Evolutionary conservation across 2,113 vertebrate genomes (phyloP), one percentile per base, ranked within the genome.

Genomic region (Barbus barbus): DNA sequence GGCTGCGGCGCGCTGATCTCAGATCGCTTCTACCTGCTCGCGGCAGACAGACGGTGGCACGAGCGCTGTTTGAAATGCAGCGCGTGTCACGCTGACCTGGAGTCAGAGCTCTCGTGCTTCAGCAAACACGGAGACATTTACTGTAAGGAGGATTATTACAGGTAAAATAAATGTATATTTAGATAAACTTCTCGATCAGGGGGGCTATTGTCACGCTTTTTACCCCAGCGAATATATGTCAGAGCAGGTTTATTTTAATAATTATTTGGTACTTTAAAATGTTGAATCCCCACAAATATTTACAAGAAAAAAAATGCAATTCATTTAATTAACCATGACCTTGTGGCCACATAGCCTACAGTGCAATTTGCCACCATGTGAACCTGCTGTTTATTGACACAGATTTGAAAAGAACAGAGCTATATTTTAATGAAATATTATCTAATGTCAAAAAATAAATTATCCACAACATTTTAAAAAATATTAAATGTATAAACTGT

Each of bases 141-240:
- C 94, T 99, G 98, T 95, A 99, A 99, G 82, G 97, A 99, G 88
- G 98, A 99, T 89, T 99, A 99, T 92, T 99, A 99, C 95, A 97
- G 97, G 98, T 97, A 94, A 87, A 20, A 67, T 38, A 18, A 83
- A 8, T 9, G 24, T 44, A 9, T 9, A 65, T 33, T 8, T 69
- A 69, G 4, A 9, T 12, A 36, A 11, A 48, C 46, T 48, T 48
- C 14, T 16, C 46, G 5, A 48, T 48, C 11, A 4, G 46, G 46
- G 46, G 46, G 46, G 46, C 46, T 48, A 48, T 16, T 48, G 46
- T 48, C 31, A 69, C 65, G 63, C 0, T 33, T 33, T 53, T 69
- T 69, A 69, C 65, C 31, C 0, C 18, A 69, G 18, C 31, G 18
- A 69, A 18, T 33, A 31, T 63, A 16, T 63, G 1, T 63, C 13